Evolutionary conservation across 35 echinoderm and acorn worm species (phyloP).

Genomic region (Lytechinus variegatus): DNA sequence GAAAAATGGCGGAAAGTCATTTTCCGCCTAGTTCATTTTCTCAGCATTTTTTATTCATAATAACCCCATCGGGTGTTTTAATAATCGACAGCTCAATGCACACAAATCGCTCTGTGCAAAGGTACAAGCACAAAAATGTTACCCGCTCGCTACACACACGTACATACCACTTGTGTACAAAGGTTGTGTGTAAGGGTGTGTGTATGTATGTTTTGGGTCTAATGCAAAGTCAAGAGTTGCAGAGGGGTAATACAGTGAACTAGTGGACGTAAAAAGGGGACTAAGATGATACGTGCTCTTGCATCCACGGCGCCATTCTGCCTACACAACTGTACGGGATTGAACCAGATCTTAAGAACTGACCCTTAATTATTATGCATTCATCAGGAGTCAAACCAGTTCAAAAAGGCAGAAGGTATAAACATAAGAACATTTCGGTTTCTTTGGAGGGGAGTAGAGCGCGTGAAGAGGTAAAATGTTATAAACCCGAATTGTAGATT

Average conservation of each 20-base stretch:
- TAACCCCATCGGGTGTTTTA: not conserved
- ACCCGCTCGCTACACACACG: not conserved
- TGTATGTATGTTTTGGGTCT: not conserved
- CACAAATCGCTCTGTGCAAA: not conserved
- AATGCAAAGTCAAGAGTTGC: not conserved
- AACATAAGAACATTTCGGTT: not conserved
- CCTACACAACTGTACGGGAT: not conserved
- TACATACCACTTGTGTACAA: not conserved
- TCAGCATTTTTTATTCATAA: conserved; percentile 14
- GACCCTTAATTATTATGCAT: not conserved
- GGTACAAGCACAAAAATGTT: not conserved
- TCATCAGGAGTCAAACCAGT: not conserved
- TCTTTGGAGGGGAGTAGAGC: no score
- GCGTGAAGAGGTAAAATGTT: no score
- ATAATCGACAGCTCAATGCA: not conserved
- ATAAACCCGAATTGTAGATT: no score
- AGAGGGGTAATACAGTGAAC: not conserved
- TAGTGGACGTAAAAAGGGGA: not conserved
- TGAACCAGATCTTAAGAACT: not conserved
- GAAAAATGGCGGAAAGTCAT: not conserved
- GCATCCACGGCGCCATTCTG: not conserved
- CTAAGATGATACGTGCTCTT: not conserved
- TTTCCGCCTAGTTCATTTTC: not conserved
- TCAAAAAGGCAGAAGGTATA: not conserved
- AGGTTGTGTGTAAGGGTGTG: not conserved